Base-by-base conservation (phyloP, 1,140 invertebrate species). In the Octopus bimaculoides region DNA sequence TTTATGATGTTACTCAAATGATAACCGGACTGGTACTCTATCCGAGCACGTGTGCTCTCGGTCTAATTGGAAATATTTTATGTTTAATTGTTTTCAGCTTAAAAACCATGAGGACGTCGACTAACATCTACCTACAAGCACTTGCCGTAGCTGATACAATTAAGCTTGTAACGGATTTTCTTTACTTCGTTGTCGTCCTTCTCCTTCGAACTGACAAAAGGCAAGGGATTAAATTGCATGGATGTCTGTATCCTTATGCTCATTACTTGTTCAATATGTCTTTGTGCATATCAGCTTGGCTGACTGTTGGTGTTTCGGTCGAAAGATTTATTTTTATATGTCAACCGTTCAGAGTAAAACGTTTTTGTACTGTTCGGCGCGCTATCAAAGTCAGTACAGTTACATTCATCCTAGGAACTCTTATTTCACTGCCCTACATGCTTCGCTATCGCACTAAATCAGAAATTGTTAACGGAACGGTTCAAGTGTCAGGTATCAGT, bases 271-370 rank as follows among this genome's bases (percentile, higher is more conserved):
- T 86, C 77, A 82, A 85, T 76, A 54, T 83, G 26, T 84, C 85
- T 26, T 79, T 81, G 0, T 83, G 81, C 54, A 81, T 80, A 54
- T 84, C 95, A 41, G 96, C 97, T 75, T 98, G 98, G 91, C 92
- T 98, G 83, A 98, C 97, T 4, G 92, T 98, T 74, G 95, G 95
- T 4, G 96, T 98, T 17, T 97, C 97, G 0, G 92, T 97, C 82
- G 97, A 98, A 89, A 92, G 97, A 75, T 98, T 96, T 90, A 94
- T 98, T 56, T 96, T 96, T 1, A 96, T 98, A 1, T 98, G 96
- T 87, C 95, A 96, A 89, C 96, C 96, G 0, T 91, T 97, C 8
- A 92, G 93, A 79, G 96, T 96, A 1, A 92, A 95, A 77, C 94
- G 95, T 0, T 91, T 97, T 20, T 98, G 96, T 90, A 98, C 96